These are phyloP conservation scores for Conistra vaccinii DNA, from an alignment of 2,888 invertebrate species.

Conservation along the genomic window DNA sequence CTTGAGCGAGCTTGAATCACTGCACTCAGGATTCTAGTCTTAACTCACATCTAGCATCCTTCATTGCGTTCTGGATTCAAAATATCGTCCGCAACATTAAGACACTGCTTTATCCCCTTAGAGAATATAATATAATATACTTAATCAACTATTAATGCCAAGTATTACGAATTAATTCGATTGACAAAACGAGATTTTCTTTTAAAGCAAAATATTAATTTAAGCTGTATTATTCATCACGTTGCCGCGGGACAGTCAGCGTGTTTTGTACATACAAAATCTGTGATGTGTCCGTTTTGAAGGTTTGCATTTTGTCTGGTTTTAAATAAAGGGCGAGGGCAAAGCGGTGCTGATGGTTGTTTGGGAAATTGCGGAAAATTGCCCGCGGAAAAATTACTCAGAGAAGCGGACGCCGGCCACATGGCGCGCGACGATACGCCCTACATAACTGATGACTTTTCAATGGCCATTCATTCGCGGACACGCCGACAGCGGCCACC, in stretches of 20 bases:
- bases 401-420: constrained; percentile 81
- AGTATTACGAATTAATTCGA: constrained; percentile 1
- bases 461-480: constrained; percentile 89
- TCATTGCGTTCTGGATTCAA: no score
- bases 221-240: constrained; percentile 70
- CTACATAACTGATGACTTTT: constrained; percentile 90
- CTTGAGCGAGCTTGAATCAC: no score
- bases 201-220: constrained; percentile 62
- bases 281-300: constrained; percentile 69
- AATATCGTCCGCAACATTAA: no score
- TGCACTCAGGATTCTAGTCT: no score
- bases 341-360: constrained; percentile 79
- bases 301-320: constrained; percentile 74
- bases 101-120: no score
- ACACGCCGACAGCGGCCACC: constrained; percentile 73
- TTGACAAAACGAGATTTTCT: constrained; percentile 5
- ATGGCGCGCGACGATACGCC: constrained; percentile 88
- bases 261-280: constrained; percentile 54
- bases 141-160: neutral
- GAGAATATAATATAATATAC: no score
- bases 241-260: constrained; percentile 64
- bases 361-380: constrained; percentile 86
- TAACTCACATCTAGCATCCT: no score
- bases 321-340: constrained; percentile 81
- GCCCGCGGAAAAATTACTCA: constrained; percentile 86